These are phyloP conservation scores for Sebastes wilsoni DNA, from an alignment of 2,797 vertebrate species.

Conservation along the genomic window DNA sequence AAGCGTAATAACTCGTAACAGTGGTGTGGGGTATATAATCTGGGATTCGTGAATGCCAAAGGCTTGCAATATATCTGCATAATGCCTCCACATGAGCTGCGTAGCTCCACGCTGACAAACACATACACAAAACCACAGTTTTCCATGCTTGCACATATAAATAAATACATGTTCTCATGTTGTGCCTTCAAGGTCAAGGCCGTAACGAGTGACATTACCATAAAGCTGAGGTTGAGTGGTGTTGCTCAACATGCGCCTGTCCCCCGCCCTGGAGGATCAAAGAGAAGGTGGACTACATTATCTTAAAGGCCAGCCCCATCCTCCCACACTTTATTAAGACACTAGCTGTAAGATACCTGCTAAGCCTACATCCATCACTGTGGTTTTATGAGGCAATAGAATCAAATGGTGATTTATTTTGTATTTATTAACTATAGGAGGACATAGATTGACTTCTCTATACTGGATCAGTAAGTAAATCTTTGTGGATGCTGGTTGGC, in stretches of 20 bases:
- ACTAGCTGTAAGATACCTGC: slow-evolving; percentile 21
- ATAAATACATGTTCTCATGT: neutral
- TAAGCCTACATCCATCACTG: slow-evolving; percentile 40
- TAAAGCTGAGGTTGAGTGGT: slow-evolving; percentile 30
- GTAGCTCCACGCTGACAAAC: neutral
- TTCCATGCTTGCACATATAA: neutral
- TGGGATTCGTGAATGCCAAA: slow-evolving; percentile 5
- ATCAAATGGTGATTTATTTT: neutral
- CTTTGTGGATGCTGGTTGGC: neutral
- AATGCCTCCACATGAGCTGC: neutral
- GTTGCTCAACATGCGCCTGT: neutral
- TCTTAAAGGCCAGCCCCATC: slow-evolving; percentile 38
- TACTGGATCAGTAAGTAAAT: slow-evolving; percentile 11
- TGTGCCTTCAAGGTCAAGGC: slow-evolving; percentile 30
- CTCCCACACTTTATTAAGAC: slow-evolving; percentile 45
- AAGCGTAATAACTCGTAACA: slow-evolving; percentile 19
- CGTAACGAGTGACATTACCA: slow-evolving; percentile 39
- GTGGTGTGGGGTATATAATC: neutral
- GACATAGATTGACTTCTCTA: slow-evolving; percentile 21
- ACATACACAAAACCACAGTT: neutral
- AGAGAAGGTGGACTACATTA: slow-evolving; percentile 50
- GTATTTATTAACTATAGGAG: neutral
- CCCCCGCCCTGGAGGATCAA: slow-evolving; percentile 13
- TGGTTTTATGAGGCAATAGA: slow-evolving; percentile 40
- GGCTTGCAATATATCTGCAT: slow-evolving; percentile 28